Evolutionary conservation across 1,140 invertebrate species (phyloP).

Genomic region (Drosophila hydei): DNA sequence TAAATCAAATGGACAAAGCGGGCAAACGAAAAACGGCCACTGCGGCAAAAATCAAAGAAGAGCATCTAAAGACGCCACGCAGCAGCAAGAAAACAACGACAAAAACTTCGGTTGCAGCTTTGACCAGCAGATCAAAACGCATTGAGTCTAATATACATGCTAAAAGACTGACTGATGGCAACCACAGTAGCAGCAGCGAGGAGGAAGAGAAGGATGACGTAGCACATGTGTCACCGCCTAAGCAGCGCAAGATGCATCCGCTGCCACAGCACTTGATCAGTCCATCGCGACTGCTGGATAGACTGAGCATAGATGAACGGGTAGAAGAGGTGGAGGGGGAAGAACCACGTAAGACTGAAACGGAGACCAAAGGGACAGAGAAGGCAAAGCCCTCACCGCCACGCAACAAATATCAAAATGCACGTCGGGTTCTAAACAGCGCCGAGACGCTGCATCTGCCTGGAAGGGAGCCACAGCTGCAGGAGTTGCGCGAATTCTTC

Average conservation of each 20-base stretch:
- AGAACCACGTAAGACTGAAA: constrained; percentile 51
- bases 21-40: constrained; percentile 36
- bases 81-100: constrained; percentile 59
- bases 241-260: constrained; percentile 57
- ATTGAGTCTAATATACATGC: constrained; percentile 36
- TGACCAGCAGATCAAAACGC: constrained; percentile 16
- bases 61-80: constrained; percentile 72
- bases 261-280: constrained; percentile 72
- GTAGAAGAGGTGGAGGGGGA: constrained; percentile 39
- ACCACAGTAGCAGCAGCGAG: constrained; percentile 2
- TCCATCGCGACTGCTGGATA: constrained; percentile 70
- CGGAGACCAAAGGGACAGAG: constrained; percentile 5
- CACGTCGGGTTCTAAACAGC: constrained; percentile 89
- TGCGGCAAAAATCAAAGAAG: constrained; percentile 16
- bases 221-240: constrained; percentile 68
- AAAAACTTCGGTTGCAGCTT: constrained; percentile 22
- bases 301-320: constrained; percentile 79
- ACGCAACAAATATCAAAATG: constrained; percentile 85
- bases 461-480: constrained; percentile 91
- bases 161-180: constrained; percentile 3
- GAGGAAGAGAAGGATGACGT: constrained; percentile 32
- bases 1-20: constrained; percentile 74
- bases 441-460: constrained; percentile 88
- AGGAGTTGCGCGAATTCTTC: constrained; percentile 89
- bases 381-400: constrained; percentile 35